Conservation (phyloP, 2,888 invertebrate genomes). For the Drosophila prostipennis region DNA sequence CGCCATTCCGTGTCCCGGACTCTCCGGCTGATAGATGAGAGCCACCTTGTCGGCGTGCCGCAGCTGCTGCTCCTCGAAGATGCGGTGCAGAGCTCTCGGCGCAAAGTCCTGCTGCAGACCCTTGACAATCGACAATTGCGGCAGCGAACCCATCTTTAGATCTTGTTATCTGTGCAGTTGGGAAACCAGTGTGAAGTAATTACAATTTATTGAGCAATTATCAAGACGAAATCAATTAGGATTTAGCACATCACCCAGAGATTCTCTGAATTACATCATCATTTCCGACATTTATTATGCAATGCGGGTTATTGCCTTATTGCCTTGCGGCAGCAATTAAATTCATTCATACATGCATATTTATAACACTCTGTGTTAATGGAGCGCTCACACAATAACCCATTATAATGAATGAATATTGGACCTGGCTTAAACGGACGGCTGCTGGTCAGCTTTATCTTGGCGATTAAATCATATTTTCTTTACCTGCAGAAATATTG, state of each 20-base stretch:
- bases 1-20: constrained; percentile 41
- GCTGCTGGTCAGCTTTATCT: neutral
- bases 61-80: constrained; percentile 86
- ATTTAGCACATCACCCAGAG: constrained; percentile 2
- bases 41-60: constrained; percentile 86
- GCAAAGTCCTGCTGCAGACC: constrained; percentile 86
- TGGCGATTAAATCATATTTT: neutral
- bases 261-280: constrained; percentile 9
- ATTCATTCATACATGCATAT: constrained; percentile 15
- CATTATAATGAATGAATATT: constrained; percentile 11
- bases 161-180: constrained; percentile 10
- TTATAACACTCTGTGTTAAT: constrained; percentile 12
- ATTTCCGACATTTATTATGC: neutral
- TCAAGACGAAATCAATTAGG: neutral
- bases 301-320: neutral
- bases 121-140: constrained; percentile 89
- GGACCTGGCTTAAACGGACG: no score
- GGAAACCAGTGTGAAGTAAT: neutral
- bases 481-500: neutral
- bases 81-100: constrained; percentile 85
- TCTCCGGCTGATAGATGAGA: constrained; percentile 85
- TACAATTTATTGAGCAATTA: neutral
- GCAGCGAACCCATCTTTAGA: constrained; percentile 89
- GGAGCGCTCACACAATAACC: neutral
- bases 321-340: neutral